Base-by-base conservation (phyloP, 2,888 invertebrate species). In the Hetaerina titia region DNA sequence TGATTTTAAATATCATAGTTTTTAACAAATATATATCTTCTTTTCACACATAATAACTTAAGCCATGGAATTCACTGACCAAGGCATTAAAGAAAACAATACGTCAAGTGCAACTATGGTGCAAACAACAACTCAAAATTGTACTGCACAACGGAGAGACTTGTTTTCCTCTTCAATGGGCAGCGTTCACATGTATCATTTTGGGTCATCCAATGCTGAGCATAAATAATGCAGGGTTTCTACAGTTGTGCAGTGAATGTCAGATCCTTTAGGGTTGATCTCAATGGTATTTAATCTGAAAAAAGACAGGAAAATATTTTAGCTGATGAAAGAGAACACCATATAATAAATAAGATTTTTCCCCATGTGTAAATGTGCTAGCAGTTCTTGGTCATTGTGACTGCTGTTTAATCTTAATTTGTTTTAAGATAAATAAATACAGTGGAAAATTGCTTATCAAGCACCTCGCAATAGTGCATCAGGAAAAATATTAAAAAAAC, bases 211-310 rank as follows among this genome's bases (percentile, higher is more conserved):
- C 31, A 81, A 81, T 31, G 81, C 81, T 11, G 89, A 45, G 31
- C 89, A 89, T 5, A 89, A 58, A 58, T 58, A 89, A 89, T 89
- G 57, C 15, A 89, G 19, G 58, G 17, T 89, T 22, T 89, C 89
- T 22, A 89, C 7, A n/a, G 89, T 58, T 2, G 31, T 45, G 7
- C 57, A 57, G 15, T 89, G 57, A 19, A 89, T 31, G 57, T 89
- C 89, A 22, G 89, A 56, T n/a, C 89, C 89, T 58, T 8, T 9
- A 56, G 58, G 89, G 56, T 89, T 89, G 57, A 56, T n/a, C 22
- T 89, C 89, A 58, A 89, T n/a, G 2, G 19, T 57, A 0, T 58
- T 58, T 56, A 89, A n/a, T 17, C 89, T 89, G 22, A 89, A 89
- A 58, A n/a, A 89, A 57, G 2, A 31, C 56, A 56, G 9, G 0